Evolutionary conservation across 2,888 invertebrate genomes (phyloP).

Genomic region (Gasteruption jaculator): DNA sequence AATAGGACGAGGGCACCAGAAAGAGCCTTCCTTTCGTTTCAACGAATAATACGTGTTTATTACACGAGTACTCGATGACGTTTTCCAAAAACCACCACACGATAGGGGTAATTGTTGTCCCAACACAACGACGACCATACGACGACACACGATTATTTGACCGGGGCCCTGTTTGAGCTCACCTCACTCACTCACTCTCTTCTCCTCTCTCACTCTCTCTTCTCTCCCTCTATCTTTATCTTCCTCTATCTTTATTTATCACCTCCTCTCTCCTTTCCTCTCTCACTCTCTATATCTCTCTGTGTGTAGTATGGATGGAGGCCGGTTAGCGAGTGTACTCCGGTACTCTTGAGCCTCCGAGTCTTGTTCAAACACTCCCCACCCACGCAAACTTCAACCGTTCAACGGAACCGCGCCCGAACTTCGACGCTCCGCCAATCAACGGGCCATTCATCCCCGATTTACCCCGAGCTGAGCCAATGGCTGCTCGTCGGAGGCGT

Average conservation of each 20-base stretch:
- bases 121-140: constrained; percentile 27
- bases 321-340: constrained; percentile 50
- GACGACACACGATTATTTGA: constrained; percentile 27
- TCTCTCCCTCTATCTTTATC: constrained; percentile 8
- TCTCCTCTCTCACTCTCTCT: constrained; percentile 19
- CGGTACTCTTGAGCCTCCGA: constrained; percentile 45
- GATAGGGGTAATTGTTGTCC: constrained; percentile 35
- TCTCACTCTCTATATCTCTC: constrained; percentile 36
- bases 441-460: no score
- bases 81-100: no score
- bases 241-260: no score
- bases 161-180: constrained; percentile 29
- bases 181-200: constrained; percentile 27
- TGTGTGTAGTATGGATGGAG: constrained; percentile 46
- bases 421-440: no score
- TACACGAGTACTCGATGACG: constrained; percentile 29
- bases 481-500: no score
- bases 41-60: constrained; percentile 17
- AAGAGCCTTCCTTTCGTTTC: no score
- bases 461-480: no score
- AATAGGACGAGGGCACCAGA: no score
- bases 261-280: constrained; percentile 21
- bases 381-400: constrained; percentile 22
- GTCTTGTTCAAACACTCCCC: constrained; percentile 49
- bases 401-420: constrained; percentile 15